A percentile compares a stretch with the other conserved stretches of the same genome.
Conservation (phyloP, 2,797 vertebrate species). For the Parotocinclus haroldoi region DNA sequence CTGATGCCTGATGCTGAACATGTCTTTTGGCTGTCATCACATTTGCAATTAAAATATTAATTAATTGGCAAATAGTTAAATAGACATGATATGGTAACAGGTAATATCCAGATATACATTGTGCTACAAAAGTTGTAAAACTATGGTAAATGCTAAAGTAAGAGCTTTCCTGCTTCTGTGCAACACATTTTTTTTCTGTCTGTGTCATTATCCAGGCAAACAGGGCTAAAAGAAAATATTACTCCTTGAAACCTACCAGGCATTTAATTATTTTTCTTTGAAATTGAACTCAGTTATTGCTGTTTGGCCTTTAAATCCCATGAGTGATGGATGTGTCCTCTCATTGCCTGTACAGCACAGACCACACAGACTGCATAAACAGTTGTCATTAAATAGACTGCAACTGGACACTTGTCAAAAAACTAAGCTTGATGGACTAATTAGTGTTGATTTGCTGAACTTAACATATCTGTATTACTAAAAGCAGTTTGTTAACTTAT, state of each 20-base stretch:
- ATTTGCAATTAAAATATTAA: too few species aligned
- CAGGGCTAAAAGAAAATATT: constrained; percentile 64
- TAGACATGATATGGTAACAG: too few species aligned
- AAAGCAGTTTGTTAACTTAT: constrained; percentile 1
- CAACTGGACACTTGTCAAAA: constrained; percentile 37
- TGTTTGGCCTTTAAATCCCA: constrained; percentile 38
- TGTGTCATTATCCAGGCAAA: constrained; percentile 28
- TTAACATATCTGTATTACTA: constrained; percentile 7
- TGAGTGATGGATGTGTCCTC: constrained; percentile 10
- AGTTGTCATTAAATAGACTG: constrained; percentile 33
- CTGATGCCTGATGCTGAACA: too few species aligned
- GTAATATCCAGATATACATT: neutral
- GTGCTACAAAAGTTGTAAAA: constrained; percentile 10
- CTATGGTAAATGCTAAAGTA: too few species aligned
- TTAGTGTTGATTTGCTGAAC: constrained; percentile 30
- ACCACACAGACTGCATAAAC: constrained; percentile 51
- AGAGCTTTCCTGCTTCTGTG: too few species aligned
- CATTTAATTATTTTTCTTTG: constrained; percentile 67
- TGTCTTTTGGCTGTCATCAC: too few species aligned
- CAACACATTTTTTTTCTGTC: neutral
- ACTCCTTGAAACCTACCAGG: constrained; percentile 54
- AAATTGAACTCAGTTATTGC: constrained; percentile 59
- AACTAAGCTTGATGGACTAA: constrained; percentile 43
- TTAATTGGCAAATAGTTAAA: too few species aligned
- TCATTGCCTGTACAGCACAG: constrained; percentile 22